phyloP scores from a whole-genome alignment of 2,888 invertebrate species.

The Magallana nippona region DNA sequence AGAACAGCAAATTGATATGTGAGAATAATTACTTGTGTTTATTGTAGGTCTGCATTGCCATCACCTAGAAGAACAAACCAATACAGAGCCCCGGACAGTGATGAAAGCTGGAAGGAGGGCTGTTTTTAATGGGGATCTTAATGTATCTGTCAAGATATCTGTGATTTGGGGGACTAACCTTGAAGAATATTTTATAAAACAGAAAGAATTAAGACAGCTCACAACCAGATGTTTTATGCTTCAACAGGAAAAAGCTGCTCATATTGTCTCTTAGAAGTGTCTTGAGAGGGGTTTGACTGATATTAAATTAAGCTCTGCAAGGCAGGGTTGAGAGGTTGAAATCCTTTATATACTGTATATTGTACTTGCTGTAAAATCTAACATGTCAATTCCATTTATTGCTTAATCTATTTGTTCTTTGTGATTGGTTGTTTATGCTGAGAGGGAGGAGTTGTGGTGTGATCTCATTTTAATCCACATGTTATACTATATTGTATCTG shows the following conservation, averaged over 20 bases:
- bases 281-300: not conserved
- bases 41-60: constrained; percentile 34
- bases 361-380: constrained; percentile 15
- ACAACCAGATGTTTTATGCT: not conserved
- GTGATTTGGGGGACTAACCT: constrained; percentile 1
- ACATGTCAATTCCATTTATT: constrained; percentile 15
- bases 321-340: constrained; percentile 10
- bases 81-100: constrained; percentile 54
- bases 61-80: constrained; percentile 43
- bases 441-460: not conserved
- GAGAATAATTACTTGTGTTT: not conserved
- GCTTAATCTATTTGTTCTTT: not conserved
- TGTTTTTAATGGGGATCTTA: constrained; percentile 65
- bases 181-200: not conserved
- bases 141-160: not conserved
- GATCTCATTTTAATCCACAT: constrained; percentile 7
- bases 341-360: not conserved
- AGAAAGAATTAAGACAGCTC: not conserved
- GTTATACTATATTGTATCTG: constrained; percentile 1
- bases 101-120: constrained; percentile 77
- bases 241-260: not conserved
- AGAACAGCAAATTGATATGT: too few species aligned
- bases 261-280: not conserved
- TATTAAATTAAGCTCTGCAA: constrained; percentile 1
- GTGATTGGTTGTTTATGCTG: not conserved